Evolutionary conservation across 2,113 vertebrate genomes (phyloP).

Genomic region (Dunckerocampus dactyliophorus): DNA sequence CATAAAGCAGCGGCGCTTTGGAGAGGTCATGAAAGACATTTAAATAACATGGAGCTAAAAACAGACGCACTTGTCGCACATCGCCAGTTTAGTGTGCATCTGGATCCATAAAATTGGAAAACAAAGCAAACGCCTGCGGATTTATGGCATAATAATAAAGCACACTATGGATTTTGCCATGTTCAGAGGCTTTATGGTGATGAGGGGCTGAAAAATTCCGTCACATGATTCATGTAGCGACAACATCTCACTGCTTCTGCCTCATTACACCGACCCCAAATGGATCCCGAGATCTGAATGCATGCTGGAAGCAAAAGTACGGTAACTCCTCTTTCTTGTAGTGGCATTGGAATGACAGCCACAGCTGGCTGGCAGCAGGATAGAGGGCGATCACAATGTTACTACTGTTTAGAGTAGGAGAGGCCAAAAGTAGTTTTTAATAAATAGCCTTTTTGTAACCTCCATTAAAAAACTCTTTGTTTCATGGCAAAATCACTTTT

Average conservation of each 20-base stretch:
- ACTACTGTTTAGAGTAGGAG: too few species aligned
- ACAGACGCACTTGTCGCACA: slow-evolving; percentile 14
- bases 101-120: slow-evolving; percentile 26
- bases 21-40: slow-evolving; percentile 18
- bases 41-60: slow-evolving; percentile 23
- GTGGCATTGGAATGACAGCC: slow-evolving; percentile 50
- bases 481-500: too few species aligned
- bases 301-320: slow-evolving; percentile 36
- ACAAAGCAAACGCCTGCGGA: slow-evolving; percentile 13
- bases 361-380: slow-evolving; percentile 44
- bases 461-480: too few species aligned
- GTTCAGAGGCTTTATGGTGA: slow-evolving; percentile 13
- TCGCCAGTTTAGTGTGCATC: slow-evolving; percentile 12
- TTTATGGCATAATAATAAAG: slow-evolving; percentile 21
- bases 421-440: too few species aligned
- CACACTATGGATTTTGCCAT: slow-evolving; percentile 21
- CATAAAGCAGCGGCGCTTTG: slow-evolving; percentile 13
- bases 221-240: slow-evolving; percentile 32
- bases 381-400: too few species aligned
- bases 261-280: slow-evolving; percentile 11
- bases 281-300: slow-evolving; percentile 19
- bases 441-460: too few species aligned
- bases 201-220: slow-evolving; percentile 18
- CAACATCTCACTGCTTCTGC: slow-evolving; percentile 4
- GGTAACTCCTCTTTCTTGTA: slow-evolving; percentile 24